A percentile compares a stretch with the other conserved stretches of the same genome.
Evolutionary conservation across 2,113 vertebrate species (phyloP).

Genomic region (Stegostoma tigrinum): DNA sequence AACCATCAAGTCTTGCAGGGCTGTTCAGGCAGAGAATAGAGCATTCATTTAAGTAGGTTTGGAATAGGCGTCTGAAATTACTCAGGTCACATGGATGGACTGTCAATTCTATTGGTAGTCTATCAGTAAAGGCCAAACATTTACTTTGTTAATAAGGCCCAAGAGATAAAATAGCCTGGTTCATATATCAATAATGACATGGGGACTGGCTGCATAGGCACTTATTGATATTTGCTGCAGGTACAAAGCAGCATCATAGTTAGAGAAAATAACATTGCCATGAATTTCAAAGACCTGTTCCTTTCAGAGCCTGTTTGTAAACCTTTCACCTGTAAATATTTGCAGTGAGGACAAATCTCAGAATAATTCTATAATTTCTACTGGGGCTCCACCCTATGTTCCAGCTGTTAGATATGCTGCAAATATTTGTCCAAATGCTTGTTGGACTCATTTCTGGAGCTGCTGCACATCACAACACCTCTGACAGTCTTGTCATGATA

Average conservation of each 20-base stretch:
- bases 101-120: background rate
- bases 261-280: background rate
- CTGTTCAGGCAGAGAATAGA: background rate
- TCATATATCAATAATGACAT: background rate
- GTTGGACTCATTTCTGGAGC: background rate
- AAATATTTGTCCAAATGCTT: background rate
- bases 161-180: background rate
- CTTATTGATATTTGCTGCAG: background rate
- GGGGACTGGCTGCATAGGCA: background rate
- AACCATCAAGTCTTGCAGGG: background rate
- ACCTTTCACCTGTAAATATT: background rate
- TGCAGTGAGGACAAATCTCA: background rate
- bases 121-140: background rate
- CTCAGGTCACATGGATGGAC: background rate
- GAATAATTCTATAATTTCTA: background rate
- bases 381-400: constrained; percentile 8
- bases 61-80: background rate
- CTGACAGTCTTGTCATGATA: background rate
- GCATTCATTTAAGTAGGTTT: background rate
- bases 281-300: background rate
- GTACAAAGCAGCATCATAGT: background rate
- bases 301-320: no score
- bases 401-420: background rate
- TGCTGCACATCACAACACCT: background rate
- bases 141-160: no score